These are phyloP conservation scores for Apotomis betuletana DNA, from an alignment of 2,888 invertebrate species.

Conservation along the genomic window DNA sequence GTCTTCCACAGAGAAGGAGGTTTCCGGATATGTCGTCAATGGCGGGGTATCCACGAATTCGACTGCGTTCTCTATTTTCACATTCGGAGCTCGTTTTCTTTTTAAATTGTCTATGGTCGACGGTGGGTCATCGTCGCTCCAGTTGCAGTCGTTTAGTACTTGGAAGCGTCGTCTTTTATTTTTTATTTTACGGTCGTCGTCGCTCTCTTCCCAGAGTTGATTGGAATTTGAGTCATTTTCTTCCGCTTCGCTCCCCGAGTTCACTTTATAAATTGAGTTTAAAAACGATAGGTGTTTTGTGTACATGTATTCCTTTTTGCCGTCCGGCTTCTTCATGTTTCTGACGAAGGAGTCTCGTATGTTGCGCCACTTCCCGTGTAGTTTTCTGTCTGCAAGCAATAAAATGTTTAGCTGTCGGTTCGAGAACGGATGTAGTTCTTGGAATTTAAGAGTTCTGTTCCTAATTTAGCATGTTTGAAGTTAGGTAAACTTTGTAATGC, in stretches of 20 bases:
- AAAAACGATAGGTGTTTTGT: conserved; percentile 67
- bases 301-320: conserved; percentile 63
- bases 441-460: conserved; percentile 15
- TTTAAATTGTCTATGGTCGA: conserved; percentile 57
- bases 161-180: conserved; percentile 45
- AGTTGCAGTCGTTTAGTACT: conserved; percentile 48
- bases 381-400: conserved; percentile 64
- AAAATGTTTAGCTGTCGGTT: conserved; percentile 32
- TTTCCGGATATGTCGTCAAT: conserved; percentile 54
- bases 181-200: conserved; percentile 52
- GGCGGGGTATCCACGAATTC: conserved; percentile 62
- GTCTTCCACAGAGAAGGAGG: conserved; percentile 57
- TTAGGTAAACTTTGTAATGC: neutral
- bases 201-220: conserved; percentile 51
- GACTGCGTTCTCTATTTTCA: conserved; percentile 48
- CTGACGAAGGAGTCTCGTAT: conserved; percentile 73
- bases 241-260: conserved; percentile 56
- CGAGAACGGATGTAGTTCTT: conserved; percentile 18
- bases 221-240: conserved; percentile 51
- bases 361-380: conserved; percentile 74
- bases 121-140: conserved; percentile 54
- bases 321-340: conserved; percentile 56
- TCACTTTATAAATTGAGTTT: conserved; percentile 57
- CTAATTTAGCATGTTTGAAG: conserved; percentile 1
- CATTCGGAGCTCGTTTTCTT: conserved; percentile 52